A percentile compares a stretch with the other conserved stretches of the same genome.
Conservation (phyloP, 1,140 invertebrate genomes). For the Penaeus chinensis region DNA sequence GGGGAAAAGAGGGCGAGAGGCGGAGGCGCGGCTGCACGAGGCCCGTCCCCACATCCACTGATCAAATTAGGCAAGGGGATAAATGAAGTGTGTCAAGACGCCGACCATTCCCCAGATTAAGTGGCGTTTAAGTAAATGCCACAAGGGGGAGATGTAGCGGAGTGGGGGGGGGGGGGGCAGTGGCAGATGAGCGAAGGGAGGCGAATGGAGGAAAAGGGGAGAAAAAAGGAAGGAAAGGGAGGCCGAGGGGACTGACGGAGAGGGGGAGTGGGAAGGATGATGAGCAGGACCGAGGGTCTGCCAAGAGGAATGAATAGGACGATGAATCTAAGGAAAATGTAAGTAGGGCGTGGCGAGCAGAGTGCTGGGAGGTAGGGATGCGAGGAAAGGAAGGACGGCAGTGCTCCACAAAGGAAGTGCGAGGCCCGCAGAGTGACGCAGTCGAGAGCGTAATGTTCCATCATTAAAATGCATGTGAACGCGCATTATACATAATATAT, state of each 20-base stretch:
- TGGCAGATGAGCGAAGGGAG: not conserved
- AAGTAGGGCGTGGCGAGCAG: not conserved
- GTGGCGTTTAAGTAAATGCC: constrained; percentile 50
- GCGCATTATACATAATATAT: no score
- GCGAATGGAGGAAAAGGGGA: not conserved
- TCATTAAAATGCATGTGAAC: no score
- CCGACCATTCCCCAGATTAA: constrained; percentile 41
- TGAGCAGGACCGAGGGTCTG: not conserved
- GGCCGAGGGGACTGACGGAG: constrained; percentile 2
- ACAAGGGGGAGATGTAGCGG: constrained; percentile 12
- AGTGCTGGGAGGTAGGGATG: not conserved
- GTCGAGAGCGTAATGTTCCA: no score
- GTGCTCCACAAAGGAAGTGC: no score
- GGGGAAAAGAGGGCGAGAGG: not conserved
- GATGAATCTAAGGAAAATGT: no score
- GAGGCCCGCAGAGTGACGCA: no score
- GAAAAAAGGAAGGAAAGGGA: not conserved
- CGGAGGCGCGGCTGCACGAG: not conserved
- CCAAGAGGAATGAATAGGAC: no score
- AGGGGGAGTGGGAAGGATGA: not conserved
- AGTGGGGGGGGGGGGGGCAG: constrained; percentile 9
- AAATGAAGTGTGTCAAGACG: constrained; percentile 50
- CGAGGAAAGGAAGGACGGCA: no score
- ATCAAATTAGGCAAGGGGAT: constrained; percentile 48
- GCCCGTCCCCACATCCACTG: constrained; percentile 23